Evolutionary conservation across 1,140 invertebrate genomes (phyloP).

Genomic region (Caenorhabditis briggsae): DNA sequence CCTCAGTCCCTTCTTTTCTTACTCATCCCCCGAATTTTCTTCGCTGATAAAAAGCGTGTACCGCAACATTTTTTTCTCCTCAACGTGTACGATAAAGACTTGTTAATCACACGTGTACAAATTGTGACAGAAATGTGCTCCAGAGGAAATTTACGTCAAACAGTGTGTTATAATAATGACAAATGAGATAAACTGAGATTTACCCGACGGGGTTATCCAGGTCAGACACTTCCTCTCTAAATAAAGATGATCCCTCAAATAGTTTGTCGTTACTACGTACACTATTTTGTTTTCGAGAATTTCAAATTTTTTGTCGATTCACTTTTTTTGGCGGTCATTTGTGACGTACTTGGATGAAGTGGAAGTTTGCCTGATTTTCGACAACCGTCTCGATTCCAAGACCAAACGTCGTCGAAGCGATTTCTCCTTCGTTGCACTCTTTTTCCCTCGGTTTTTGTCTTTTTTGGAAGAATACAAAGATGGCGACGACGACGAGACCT

Average conservation of each 20-base stretch:
- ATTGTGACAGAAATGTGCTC: slow-evolving; percentile 1
- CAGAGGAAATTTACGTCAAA: slow-evolving; percentile 3
- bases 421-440: slow-evolving; percentile 1
- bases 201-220: neutral
- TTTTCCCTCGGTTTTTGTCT: neutral
- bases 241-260: neutral
- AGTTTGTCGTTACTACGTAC: neutral
- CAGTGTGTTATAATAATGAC: neutral
- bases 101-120: neutral
- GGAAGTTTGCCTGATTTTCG: slow-evolving; percentile 23
- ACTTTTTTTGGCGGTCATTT: slow-evolving; percentile 33
- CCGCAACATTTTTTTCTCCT: neutral
- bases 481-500: slow-evolving; percentile 2
- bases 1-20: neutral
- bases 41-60: neutral
- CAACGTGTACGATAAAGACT: neutral
- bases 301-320: neutral
- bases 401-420: slow-evolving; percentile 5
- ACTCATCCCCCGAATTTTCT: slow-evolving; percentile 2
- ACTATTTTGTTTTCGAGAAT: neutral
- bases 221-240: neutral
- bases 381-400: neutral
- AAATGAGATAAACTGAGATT: neutral
- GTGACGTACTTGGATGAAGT: slow-evolving; percentile 24
- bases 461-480: too few relatives aligned